Evolutionary conservation across 2,888 invertebrate genomes (phyloP), one percentile per base, ranked within the genome.

Genomic region (Trachelus troglodyta): DNA sequence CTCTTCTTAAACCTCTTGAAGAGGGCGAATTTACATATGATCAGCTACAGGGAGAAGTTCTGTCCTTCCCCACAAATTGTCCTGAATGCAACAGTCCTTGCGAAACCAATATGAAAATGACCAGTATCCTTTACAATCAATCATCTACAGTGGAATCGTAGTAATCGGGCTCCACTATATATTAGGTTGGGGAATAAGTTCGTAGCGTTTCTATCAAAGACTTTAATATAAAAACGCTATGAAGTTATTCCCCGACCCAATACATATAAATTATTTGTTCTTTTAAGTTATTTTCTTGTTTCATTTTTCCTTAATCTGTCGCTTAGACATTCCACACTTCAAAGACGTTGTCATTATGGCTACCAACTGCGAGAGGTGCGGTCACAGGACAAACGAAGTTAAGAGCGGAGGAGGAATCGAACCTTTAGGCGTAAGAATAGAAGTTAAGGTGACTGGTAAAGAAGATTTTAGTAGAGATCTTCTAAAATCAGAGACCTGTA

Each of bases 291-390:
- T 76, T 79, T 76, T 79, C 3, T 30, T 68, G 12, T 35, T 76
- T 34, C 33, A 73, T 74, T 79, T 81, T 79, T 85, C 84, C 83
- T 89, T 85, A 86, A 86, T 79, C 73, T 69, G 79, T 79, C 76
- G 75, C 79, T 75, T 86, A 94, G 95, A 95, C 84, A 98, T 99
- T 89, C 99, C 99, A 0, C 96, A 98, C 91, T 99, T 99, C 92
- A 99, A 99, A 92, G 97, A 99, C 90, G 98, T 98, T 0, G 95
- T 99, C 0, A 98, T 99, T 80, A 99, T 99, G 99, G 98, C 99
- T 1, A 98, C 98, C 0, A 93, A 92, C 0, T 99, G 99, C 91
- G 98, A 98, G 30, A 90, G 90, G 0, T 99, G 99, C 92, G 99
- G 99, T 0, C 94, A 95, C 87, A 94, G 96, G 85, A 98, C 98